Base-by-base conservation (phyloP, 2,113 vertebrate species). In the Platysteira castanea region DNA sequence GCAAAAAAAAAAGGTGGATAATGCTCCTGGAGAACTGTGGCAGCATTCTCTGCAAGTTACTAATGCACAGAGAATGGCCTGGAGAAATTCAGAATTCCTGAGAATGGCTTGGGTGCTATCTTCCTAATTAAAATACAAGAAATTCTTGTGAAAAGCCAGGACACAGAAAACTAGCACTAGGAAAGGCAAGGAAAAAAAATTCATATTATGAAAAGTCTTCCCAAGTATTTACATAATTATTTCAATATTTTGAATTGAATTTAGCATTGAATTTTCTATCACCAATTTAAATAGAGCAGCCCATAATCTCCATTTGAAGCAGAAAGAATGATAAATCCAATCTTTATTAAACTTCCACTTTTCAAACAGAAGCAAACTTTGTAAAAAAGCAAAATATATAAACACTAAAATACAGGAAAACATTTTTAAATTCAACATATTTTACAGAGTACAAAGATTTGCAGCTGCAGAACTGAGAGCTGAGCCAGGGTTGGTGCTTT, bases 301-400 rank as follows among this genome's bases (percentile, higher is more conserved):
- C 30, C 30, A 13, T 35, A 28, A 33, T 23, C 61, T 16, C 70
- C 74, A 7, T 61, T 3, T 27, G 28, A 54, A 76, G 53, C 46
- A 53, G 10, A 44, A 76, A 22, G 31, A 77, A 59, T 21, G 56
- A 33, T 33, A 47, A 80, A 60, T 13, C 69, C 64, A 78, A 65
- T 2, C 6, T 97, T 97, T 97, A 97, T 92, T 97, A 69, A 93
- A 85, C 17, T 65, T 39, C 3, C 16, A 57, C 69, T 82, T 95
- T 94, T 54, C n/a, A 74, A 81, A 87, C 3, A 49, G 41, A 90
- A 52, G 8, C 53, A 80, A 94, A 92, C 47, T 28, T n/a, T 13
- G 22, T 31, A 83, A 80, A 80, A 69, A 50, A 30, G 46, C 67
- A 76, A 79, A 87, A 89, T 9, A 50, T 22, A 67, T 35, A 54